These are phyloP conservation scores for Drosophila subobscura DNA, from an alignment of 1,140 invertebrate species.

Conservation along the genomic window DNA sequence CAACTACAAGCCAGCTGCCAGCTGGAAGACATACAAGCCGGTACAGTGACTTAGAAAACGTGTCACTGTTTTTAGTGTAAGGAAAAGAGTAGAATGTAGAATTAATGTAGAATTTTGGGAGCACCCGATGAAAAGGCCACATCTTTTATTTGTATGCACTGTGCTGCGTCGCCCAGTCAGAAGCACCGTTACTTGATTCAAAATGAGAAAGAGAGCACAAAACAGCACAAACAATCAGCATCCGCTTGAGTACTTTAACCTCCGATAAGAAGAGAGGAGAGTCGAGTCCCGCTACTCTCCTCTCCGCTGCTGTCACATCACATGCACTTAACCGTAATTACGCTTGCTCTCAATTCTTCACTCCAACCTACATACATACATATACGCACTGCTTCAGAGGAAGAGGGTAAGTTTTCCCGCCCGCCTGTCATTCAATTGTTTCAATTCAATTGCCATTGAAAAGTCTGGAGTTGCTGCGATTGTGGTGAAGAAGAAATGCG, in stretches of 20 bases:
- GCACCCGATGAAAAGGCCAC: no score
- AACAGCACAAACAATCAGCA: conserved; percentile 4
- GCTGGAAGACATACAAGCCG: no score
- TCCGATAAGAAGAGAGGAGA: conserved; percentile 32
- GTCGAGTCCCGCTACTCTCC: conserved; percentile 19
- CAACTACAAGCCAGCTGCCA: no score
- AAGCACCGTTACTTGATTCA: background rate
- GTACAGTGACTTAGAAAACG: no score
- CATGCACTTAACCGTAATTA: conserved; percentile 12
- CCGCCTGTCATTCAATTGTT: conserved; percentile 17
- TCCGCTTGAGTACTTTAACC: conserved; percentile 9
- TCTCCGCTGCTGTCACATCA: conserved; percentile 36
- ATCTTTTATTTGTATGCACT: no score
- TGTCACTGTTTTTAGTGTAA: no score
- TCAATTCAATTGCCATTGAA: no score
- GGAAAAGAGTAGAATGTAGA: no score
- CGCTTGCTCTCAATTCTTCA: background rate
- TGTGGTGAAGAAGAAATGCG: conserved; percentile 7
- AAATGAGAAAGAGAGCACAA: background rate
- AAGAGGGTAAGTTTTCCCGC: conserved; percentile 17
- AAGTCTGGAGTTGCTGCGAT: conserved; percentile 12
- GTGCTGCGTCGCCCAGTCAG: background rate
- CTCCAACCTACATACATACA: no score
- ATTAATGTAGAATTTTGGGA: no score
- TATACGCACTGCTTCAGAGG: conserved; percentile 8